Conservation (phyloP, 2,113 vertebrate genomes). For the Sturnus vulgaris region DNA sequence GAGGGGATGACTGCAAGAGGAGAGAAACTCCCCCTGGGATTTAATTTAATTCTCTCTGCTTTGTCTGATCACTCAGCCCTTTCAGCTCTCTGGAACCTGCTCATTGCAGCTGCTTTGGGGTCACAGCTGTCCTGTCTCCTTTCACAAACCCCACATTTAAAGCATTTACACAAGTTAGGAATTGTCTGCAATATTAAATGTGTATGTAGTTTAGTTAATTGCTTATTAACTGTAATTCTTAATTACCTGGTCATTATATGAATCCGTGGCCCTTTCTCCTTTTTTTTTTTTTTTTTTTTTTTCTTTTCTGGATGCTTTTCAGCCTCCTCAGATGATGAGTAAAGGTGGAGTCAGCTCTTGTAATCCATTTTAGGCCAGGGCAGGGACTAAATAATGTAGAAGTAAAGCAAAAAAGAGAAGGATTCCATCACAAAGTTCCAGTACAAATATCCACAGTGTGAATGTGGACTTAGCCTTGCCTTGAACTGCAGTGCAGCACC, state of each 20-base stretch:
- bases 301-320: background rate
- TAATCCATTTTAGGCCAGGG: background rate
- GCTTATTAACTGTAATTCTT: background rate
- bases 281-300: background rate
- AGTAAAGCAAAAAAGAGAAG: background rate
- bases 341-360: background rate
- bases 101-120: background rate
- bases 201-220: background rate
- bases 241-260: rapidly evolving
- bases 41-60: background rate
- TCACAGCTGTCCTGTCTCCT: background rate
- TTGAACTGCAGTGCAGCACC: background rate
- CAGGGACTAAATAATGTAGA: background rate
- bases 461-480: background rate
- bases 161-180: background rate
- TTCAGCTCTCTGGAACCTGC: background rate
- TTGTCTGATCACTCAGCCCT: background rate
- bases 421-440: background rate
- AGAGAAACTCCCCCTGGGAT: background rate
- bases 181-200: too few relatives aligned
- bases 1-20: background rate
- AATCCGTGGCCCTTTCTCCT: background rate
- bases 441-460: background rate
- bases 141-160: background rate
- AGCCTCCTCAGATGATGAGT: background rate